These are phyloP conservation scores for Chirona hameri DNA, from an alignment of 2,888 invertebrate species.

Conservation along the genomic window DNA sequence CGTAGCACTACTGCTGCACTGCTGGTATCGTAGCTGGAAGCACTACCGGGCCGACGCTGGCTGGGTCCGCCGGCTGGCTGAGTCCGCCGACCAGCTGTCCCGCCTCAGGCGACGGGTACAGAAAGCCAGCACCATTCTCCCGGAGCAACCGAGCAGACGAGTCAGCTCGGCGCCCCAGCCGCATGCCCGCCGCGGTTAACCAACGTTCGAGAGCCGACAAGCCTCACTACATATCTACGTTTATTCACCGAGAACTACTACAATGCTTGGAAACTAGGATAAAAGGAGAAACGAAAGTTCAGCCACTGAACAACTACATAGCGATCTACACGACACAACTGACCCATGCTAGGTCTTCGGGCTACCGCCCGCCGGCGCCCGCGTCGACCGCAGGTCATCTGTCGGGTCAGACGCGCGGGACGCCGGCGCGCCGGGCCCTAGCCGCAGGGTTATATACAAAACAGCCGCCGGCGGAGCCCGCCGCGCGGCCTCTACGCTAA, in stretches of 20 bases:
- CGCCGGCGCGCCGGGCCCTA: neutral
- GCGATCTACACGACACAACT: conserved; percentile 27
- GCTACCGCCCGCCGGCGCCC: neutral
- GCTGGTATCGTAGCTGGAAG: conserved; percentile 1
- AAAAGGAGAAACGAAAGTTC: conserved; percentile 27
- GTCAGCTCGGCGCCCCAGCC: neutral
- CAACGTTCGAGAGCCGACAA: conserved; percentile 5
- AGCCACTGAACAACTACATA: conserved; percentile 29
- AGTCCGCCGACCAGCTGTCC: neutral
- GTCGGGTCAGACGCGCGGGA: neutral
- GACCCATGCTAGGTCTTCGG: conserved; percentile 22
- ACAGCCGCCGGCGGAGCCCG: neutral
- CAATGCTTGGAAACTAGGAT: conserved; percentile 27
- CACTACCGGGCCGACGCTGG: neutral
- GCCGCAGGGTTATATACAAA: conserved; percentile 26
- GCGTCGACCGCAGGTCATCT: neutral
- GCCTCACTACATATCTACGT: conserved; percentile 25
- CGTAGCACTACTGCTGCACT: too few species aligned
- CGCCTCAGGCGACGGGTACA: neutral
- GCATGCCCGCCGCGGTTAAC: conserved; percentile 7
- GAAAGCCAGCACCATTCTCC: too few species aligned
- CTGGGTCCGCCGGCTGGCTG: neutral
- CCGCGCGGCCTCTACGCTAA: neutral
- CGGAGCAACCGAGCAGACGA: neutral
- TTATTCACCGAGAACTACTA: conserved; percentile 27